Conservation (phyloP, 1,140 invertebrate genomes). For the Pygmarrhopalites habei region DNA sequence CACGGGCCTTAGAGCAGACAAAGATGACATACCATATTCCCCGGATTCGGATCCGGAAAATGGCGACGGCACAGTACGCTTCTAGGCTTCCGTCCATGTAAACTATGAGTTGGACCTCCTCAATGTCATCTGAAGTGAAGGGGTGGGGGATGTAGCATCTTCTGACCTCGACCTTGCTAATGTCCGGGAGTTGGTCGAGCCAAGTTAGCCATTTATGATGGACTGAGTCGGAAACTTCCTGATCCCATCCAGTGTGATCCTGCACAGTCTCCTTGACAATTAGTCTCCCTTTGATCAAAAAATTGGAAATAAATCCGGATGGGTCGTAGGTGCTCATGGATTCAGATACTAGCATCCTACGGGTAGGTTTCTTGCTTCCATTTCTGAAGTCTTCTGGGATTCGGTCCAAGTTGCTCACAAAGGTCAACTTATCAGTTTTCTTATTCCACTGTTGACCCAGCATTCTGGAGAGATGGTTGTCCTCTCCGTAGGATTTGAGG, state of each 20-base stretch:
- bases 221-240: slow-evolving; percentile 11
- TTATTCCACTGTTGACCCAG: too few relatives aligned
- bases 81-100: slow-evolving; percentile 41
- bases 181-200: neutral
- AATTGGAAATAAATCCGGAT: slow-evolving; percentile 31
- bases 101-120: slow-evolving; percentile 33
- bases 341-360: slow-evolving; percentile 21
- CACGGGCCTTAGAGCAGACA: slow-evolving; percentile 40
- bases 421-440: too few relatives aligned
- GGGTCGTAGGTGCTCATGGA: slow-evolving; percentile 40
- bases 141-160: slow-evolving; percentile 9
- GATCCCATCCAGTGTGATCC: slow-evolving; percentile 32
- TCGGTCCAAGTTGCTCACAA: neutral
- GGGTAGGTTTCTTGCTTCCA: slow-evolving; percentile 15
- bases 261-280: slow-evolving; percentile 29
- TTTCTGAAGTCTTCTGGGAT: neutral
- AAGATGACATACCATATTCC: slow-evolving; percentile 21
- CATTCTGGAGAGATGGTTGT: too few relatives aligned
- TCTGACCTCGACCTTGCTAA: neutral
- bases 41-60: slow-evolving; percentile 26
- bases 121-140: too few relatives aligned
- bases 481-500: too few relatives aligned
- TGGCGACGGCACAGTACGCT: slow-evolving; percentile 40
- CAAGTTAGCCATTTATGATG: slow-evolving; percentile 30
- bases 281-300: slow-evolving; percentile 28